phyloP scores from a whole-genome alignment of 2,888 invertebrate genomes.

The Auanema freiburgensis region DNA sequence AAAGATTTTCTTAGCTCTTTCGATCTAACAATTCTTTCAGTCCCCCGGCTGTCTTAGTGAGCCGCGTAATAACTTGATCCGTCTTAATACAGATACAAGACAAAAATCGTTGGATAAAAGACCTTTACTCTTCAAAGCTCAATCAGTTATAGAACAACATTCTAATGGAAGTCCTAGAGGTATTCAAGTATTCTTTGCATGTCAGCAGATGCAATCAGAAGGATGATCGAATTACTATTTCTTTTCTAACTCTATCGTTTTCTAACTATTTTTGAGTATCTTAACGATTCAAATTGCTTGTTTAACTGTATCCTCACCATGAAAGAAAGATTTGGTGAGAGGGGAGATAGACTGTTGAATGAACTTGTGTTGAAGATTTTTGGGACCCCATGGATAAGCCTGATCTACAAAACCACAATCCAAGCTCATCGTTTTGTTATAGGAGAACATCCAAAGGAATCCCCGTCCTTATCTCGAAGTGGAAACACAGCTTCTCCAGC shows the following conservation, averaged over 20 bases:
- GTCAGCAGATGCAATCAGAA: neutral
- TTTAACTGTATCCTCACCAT: no score
- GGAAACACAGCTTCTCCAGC: slow-evolving; percentile 28
- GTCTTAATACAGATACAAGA: slow-evolving; percentile 14
- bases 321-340: no score
- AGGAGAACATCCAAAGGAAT: slow-evolving; percentile 41
- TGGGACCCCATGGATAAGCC: neutral
- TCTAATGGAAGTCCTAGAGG: slow-evolving; percentile 30
- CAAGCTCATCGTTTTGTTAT: neutral
- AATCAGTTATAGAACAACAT: slow-evolving; percentile 53
- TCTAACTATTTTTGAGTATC: neutral
- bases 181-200: slow-evolving; percentile 1
- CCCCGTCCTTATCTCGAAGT: slow-evolving; percentile 9
- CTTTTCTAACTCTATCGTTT: neutral
- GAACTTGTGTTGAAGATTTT: neutral
- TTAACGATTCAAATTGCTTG: no score
- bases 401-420: neutral
- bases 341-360: neutral
- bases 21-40: slow-evolving; percentile 14
- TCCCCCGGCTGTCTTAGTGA: slow-evolving; percentile 19
- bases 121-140: slow-evolving; percentile 58
- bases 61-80: slow-evolving; percentile 2
- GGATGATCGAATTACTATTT: neutral
- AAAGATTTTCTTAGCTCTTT: no score
- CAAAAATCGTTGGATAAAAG: slow-evolving; percentile 31